Evolutionary conservation across 2,888 invertebrate species (phyloP).

Genomic region (Pyrrhosoma nymphula): DNA sequence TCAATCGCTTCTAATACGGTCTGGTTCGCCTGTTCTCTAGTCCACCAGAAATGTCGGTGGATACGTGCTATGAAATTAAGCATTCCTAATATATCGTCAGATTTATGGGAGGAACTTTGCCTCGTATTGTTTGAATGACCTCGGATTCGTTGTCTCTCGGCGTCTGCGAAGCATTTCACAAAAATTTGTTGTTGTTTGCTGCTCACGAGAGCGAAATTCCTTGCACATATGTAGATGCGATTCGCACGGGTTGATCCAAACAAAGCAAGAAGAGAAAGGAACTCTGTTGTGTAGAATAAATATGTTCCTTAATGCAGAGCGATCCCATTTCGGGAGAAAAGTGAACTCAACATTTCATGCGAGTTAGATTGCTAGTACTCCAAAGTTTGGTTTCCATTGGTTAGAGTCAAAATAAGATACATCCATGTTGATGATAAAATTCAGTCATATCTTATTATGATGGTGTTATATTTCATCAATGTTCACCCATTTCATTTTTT

Average conservation of each 20-base stretch:
- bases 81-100: not conserved
- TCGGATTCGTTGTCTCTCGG: not conserved
- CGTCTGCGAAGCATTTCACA: not conserved
- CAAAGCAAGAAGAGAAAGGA: not conserved
- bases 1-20: too few relatives aligned
- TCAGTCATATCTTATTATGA: too few relatives aligned
- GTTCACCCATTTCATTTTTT: too few relatives aligned
- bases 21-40: too few relatives aligned
- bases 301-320: not conserved
- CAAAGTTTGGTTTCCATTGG: not conserved
- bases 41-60: too few relatives aligned
- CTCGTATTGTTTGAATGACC: not conserved
- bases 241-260: not conserved
- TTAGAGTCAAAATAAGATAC: not conserved
- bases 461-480: too few relatives aligned
- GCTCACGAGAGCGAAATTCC: conserved; percentile 36
- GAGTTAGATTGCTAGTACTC: not conserved
- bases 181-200: not conserved
- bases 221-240: not conserved
- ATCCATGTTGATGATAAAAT: too few relatives aligned
- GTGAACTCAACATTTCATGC: not conserved
- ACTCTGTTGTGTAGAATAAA: not conserved
- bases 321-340: not conserved
- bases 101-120: not conserved
- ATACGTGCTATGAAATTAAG: not conserved